These are phyloP conservation scores for Anticlea derivata DNA, from an alignment of 2,888 invertebrate species.

Conservation along the genomic window DNA sequence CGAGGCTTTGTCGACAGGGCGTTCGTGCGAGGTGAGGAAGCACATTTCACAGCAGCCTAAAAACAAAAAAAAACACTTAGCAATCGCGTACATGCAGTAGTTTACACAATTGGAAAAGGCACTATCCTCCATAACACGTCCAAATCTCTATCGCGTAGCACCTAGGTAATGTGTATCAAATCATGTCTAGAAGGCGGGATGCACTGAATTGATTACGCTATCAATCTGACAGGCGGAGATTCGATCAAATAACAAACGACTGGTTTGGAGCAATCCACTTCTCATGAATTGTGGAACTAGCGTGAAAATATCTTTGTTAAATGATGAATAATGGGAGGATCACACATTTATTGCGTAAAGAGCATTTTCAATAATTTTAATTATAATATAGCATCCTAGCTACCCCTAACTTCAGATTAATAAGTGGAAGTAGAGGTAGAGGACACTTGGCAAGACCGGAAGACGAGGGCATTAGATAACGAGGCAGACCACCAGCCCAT, in stretches of 20 bases:
- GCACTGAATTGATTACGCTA: conserved; percentile 31
- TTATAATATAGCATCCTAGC: background rate
- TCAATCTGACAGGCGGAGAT: conserved; percentile 30
- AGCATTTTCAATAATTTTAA: background rate
- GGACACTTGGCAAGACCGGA: too few species aligned
- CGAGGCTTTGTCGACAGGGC: conserved; percentile 78
- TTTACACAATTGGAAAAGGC: too few species aligned
- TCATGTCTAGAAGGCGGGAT: conserved; percentile 25
- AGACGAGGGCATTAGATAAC: too few species aligned
- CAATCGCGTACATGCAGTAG: background rate
- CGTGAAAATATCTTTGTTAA: conserved; percentile 9
- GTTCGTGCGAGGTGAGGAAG: conserved; percentile 78
- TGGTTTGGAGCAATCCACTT: conserved; percentile 18
- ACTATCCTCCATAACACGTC: too few species aligned
- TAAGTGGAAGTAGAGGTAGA: too few species aligned
- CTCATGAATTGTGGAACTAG: conserved; percentile 21
- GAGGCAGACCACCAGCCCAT: too few species aligned
- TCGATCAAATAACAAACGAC: conserved; percentile 30
- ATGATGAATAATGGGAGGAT: background rate
- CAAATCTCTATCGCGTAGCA: conserved; percentile 7
- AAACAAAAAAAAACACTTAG: conserved; percentile 34
- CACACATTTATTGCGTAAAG: background rate
- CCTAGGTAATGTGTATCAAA: conserved; percentile 24
- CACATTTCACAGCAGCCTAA: conserved; percentile 81
- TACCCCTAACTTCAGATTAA: too few species aligned